Evolutionary conservation across 2,113 vertebrate species (phyloP).

Genomic region (Psettodes erumei): DNA sequence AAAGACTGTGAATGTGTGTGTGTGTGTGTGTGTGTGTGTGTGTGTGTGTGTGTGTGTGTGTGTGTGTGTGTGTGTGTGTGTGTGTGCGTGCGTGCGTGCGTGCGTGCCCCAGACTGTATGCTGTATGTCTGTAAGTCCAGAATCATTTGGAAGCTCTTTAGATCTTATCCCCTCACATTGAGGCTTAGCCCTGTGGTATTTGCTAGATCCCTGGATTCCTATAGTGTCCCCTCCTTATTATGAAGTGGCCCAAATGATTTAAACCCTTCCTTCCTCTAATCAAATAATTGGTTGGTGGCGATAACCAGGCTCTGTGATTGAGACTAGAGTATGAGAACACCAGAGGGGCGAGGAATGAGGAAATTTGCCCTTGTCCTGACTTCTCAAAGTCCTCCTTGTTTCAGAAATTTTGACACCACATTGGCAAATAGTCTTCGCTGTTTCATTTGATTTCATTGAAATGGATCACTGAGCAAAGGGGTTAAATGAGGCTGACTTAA

Average conservation of each 20-base stretch:
- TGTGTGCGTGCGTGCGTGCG: background rate
- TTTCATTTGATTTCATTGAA: conserved; percentile 56
- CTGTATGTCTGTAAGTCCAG: conserved; percentile 19
- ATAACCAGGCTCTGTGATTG: conserved; percentile 73
- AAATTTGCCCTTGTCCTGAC: conserved; percentile 71
- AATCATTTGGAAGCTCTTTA: conserved; percentile 50
- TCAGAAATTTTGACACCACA: conserved; percentile 35
- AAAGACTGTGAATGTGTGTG: background rate
- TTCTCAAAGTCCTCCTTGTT: conserved; percentile 67
- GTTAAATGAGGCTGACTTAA: conserved; percentile 60
- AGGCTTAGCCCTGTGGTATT: conserved; percentile 70
- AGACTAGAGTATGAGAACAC: conserved; percentile 55
- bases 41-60: background rate
- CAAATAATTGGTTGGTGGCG: conserved; percentile 83
- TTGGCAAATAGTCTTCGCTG: conserved; percentile 19
- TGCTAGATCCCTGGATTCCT: conserved; percentile 67
- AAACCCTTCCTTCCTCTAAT: conserved; percentile 77
- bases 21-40: background rate
- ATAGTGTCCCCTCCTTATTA: conserved; percentile 69
- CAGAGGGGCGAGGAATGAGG: conserved; percentile 57
- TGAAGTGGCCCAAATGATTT: conserved; percentile 73
- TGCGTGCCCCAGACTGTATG: background rate
- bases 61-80: background rate
- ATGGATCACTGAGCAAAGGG: conserved; percentile 25
- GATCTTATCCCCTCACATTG: conserved; percentile 66